Evolutionary conservation across 2,113 vertebrate species (phyloP).

Genomic region (Mormyrus lacerda): DNA sequence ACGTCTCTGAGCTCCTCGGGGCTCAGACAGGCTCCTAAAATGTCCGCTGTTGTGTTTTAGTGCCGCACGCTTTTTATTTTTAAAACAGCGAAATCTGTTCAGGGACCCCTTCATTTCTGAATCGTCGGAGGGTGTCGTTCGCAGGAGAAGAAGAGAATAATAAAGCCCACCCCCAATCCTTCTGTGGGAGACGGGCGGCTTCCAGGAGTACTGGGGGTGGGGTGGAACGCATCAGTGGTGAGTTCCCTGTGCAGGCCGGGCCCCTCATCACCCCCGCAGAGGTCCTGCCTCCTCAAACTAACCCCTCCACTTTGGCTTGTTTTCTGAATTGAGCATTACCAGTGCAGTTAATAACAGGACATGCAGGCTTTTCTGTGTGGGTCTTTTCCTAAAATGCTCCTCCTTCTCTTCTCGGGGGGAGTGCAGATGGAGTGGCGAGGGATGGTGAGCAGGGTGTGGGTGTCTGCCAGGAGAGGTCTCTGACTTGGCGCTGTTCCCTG

Average conservation of each 20-base stretch:
- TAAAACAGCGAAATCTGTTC: slow-evolving; percentile 72
- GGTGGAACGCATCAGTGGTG: slow-evolving; percentile 25
- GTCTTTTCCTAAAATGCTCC: neutral
- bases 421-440: neutral
- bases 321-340: neutral
- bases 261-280: neutral
- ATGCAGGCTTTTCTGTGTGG: neutral
- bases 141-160: slow-evolving; percentile 53
- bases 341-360: neutral
- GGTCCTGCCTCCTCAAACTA: neutral
- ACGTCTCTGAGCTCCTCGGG: slow-evolving; percentile 61
- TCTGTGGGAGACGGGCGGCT: slow-evolving; percentile 62
- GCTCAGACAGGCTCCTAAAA: slow-evolving; percentile 65
- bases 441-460: neutral
- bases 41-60: slow-evolving; percentile 65
- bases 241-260: slow-evolving; percentile 4
- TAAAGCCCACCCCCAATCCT: slow-evolving; percentile 66
- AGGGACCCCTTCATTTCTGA: slow-evolving; percentile 66
- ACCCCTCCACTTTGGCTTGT: neutral
- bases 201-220: slow-evolving; percentile 48
- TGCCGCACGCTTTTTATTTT: slow-evolving; percentile 70
- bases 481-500: neutral
- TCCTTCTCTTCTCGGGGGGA: neutral
- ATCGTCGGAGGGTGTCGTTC: slow-evolving; percentile 69
- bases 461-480: neutral